phyloP scores from a whole-genome alignment of 2,888 invertebrate genomes.

The Patella depressa region DNA sequence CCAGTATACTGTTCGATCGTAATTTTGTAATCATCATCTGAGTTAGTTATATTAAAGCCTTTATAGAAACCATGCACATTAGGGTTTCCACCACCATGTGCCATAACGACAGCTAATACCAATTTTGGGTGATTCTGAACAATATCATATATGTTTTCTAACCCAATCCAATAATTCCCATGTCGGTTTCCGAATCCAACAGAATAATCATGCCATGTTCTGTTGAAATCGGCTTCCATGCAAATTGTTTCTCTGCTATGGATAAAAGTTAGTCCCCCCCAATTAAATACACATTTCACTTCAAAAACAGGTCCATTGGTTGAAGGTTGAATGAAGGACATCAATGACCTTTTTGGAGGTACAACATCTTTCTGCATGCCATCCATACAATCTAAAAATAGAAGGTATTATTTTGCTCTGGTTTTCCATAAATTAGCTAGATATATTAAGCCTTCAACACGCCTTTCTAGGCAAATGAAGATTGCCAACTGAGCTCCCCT shows the following conservation, averaged over 20 bases:
- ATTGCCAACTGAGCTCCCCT: too few relatives aligned
- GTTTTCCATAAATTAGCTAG: too few relatives aligned
- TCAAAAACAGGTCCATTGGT: neutral
- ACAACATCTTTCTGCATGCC: neutral
- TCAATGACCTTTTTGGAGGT: neutral
- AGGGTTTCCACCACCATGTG: neutral
- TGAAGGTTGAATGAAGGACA: neutral
- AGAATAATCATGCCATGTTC: neutral
- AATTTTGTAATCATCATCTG: neutral
- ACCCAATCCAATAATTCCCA: slow-evolving; percentile 1
- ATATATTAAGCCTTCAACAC: neutral
- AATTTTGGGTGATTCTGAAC: neutral
- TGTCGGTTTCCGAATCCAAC: neutral
- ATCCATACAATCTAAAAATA: neutral
- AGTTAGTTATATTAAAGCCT: neutral
- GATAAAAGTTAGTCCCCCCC: neutral
- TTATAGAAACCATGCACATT: neutral
- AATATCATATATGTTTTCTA: neutral
- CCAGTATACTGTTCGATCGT: neutral
- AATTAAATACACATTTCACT: neutral
- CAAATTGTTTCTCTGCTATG: neutral
- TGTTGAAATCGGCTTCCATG: neutral
- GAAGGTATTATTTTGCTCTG: too few relatives aligned
- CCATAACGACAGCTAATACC: neutral
- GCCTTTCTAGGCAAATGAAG: neutral